Percentiles rank a stretch among this genome's conserved stretches.
Conservation (phyloP, 2,797 vertebrate species). For the Buceros bicornis region DNA sequence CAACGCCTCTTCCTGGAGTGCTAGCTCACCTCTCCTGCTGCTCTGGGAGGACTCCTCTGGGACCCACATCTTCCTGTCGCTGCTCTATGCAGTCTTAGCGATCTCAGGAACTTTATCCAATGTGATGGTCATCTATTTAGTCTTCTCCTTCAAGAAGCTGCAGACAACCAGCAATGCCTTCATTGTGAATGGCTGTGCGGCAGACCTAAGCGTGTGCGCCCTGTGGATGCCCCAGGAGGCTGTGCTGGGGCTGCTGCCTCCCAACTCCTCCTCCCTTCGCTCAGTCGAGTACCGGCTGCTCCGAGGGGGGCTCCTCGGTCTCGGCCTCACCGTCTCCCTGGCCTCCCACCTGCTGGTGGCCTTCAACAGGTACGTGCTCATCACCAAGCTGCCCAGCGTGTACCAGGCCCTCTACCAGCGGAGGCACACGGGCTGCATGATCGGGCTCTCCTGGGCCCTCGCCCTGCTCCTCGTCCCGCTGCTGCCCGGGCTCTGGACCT, state of each 20-base stretch:
- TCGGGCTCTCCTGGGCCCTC: slow-evolving; percentile 85
- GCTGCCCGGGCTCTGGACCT: slow-evolving; percentile 80
- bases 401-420: slow-evolving; percentile 88
- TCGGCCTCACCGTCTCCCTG: slow-evolving; percentile 88
- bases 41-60: slow-evolving; percentile 81
- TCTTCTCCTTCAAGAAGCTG: slow-evolving; percentile 88
- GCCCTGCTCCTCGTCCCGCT: slow-evolving; percentile 82
- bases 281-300: slow-evolving; percentile 76
- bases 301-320: slow-evolving; percentile 82
- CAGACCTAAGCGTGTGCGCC: slow-evolving; percentile 88
- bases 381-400: slow-evolving; percentile 87
- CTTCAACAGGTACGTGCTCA: slow-evolving; percentile 88
- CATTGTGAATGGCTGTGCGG: slow-evolving; percentile 88
- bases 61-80: slow-evolving; percentile 82
- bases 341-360: slow-evolving; percentile 89
- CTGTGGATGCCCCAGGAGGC: slow-evolving; percentile 91
- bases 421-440: slow-evolving; percentile 86
- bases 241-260: slow-evolving; percentile 82
- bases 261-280: slow-evolving; percentile 60
- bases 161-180: slow-evolving; percentile 90
- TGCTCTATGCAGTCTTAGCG: slow-evolving; percentile 84
- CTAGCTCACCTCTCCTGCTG: slow-evolving; percentile 78
- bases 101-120: slow-evolving; percentile 87
- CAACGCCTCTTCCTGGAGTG: slow-evolving; percentile 80
- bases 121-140: slow-evolving; percentile 87